phyloP scores from a whole-genome alignment of 2,113 vertebrate species.

The Phaetusa simplex region DNA sequence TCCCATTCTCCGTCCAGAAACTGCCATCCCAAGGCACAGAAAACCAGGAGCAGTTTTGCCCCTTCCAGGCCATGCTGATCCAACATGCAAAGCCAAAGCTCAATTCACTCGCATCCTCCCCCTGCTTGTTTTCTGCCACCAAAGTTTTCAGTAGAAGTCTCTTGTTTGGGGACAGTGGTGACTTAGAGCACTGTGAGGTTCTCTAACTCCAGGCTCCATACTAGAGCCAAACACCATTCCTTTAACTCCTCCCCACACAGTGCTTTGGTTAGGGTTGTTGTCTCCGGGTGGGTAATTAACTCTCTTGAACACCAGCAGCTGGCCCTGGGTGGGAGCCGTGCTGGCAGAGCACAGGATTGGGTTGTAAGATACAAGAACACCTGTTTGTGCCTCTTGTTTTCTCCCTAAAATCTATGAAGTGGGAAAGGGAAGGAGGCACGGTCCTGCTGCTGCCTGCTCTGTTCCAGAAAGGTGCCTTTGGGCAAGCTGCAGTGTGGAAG shows the following conservation, averaged over 20 bases:
- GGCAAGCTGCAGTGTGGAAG: neutral
- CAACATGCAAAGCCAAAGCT: neutral
- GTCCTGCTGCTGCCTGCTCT: neutral
- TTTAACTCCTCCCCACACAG: neutral
- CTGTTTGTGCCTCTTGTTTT: neutral
- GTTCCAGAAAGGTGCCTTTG: neutral
- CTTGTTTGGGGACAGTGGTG: neutral
- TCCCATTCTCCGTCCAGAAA: neutral
- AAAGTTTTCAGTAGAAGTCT: neutral
- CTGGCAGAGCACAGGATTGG: neutral
- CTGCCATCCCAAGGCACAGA: neutral
- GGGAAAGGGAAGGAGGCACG: neutral
- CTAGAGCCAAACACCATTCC: neutral
- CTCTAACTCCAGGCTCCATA: neutral
- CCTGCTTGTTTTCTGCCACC: neutral
- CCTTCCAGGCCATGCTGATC: neutral
- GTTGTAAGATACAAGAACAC: conserved; percentile 1
- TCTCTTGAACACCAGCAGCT: conserved; percentile 23
- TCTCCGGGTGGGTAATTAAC: neutral
- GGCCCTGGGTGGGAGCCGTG: neutral
- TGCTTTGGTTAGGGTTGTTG: neutral
- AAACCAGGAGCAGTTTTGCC: neutral
- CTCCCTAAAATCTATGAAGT: neutral
- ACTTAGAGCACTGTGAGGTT: neutral
- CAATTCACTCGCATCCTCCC: neutral